Percentiles rank a stretch among this genome's conserved stretches.
phyloP scores from a whole-genome alignment of 2,888 invertebrate species.

The Pantelozetes paolii region DNA sequence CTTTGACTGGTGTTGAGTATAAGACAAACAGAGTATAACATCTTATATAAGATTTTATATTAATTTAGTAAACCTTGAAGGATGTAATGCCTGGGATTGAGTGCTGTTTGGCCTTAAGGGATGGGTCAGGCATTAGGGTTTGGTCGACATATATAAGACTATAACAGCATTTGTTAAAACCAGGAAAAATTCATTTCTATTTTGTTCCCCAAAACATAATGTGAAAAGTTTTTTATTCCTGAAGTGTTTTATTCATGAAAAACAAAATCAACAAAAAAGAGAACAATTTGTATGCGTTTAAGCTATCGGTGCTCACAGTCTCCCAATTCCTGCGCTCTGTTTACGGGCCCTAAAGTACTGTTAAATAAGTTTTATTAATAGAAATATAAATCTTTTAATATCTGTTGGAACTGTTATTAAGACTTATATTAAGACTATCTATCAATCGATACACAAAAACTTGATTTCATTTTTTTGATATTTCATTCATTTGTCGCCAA shows the following conservation, averaged over 20 bases:
- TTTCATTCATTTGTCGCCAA: background rate
- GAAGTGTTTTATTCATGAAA: background rate
- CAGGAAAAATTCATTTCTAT: constrained; percentile 35
- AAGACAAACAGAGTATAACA: background rate
- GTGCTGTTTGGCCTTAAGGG: constrained; percentile 21
- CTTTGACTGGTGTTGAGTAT: background rate
- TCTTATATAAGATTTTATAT: constrained; percentile 18
- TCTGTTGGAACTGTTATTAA: no score
- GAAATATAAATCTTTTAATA: background rate
- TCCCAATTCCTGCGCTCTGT: no score
- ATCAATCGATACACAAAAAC: background rate
- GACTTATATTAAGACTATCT: background rate
- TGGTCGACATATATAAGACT: constrained; percentile 34
- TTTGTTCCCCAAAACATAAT: constrained; percentile 21
- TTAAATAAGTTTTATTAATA: background rate
- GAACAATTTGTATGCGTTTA: no score
- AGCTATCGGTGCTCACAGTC: no score
- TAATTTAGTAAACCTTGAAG: constrained; percentile 11
- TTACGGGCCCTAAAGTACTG: background rate
- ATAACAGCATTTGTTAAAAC: constrained; percentile 26
- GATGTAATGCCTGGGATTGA: background rate
- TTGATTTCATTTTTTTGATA: background rate
- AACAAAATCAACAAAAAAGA: background rate
- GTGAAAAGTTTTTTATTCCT: background rate
- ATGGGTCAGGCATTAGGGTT: constrained; percentile 30